Percentiles rank a stretch among this genome's conserved stretches.
Evolutionary conservation across 2,888 invertebrate species (phyloP).

Genomic region (Eremobia ochroleuca): DNA sequence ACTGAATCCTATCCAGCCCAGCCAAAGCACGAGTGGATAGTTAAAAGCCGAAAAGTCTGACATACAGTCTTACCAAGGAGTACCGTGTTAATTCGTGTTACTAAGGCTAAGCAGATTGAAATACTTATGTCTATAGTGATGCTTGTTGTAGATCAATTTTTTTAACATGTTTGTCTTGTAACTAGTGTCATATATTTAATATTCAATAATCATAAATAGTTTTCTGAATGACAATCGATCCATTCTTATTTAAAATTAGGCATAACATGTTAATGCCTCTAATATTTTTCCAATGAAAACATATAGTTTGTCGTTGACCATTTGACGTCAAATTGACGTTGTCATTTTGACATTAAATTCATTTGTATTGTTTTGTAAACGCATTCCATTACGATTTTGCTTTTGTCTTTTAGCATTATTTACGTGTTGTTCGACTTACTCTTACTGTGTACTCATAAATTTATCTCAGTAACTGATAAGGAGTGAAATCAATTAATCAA

Average conservation of each 20-base stretch:
- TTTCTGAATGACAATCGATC: background rate
- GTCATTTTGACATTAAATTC: slow-evolving; percentile 7
- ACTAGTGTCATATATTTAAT: too few relatives aligned
- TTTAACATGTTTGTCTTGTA: background rate
- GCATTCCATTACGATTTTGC: slow-evolving; percentile 14
- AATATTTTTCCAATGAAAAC: background rate
- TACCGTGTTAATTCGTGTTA: too few relatives aligned
- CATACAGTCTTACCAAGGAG: too few relatives aligned
- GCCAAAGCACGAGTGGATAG: too few relatives aligned
- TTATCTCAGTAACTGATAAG: slow-evolving; percentile 32
- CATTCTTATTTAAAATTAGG: background rate
- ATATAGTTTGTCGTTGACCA: background rate
- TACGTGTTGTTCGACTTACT: slow-evolving; percentile 15
- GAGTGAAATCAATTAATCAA: slow-evolving; percentile 15
- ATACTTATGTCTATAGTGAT: background rate
- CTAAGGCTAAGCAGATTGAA: too few relatives aligned
- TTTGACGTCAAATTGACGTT: background rate
- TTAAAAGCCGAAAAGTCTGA: too few relatives aligned
- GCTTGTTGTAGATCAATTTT: background rate
- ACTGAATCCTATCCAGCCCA: too few relatives aligned
- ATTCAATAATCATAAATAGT: background rate
- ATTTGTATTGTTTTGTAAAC: slow-evolving; percentile 19
- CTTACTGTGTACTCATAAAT: slow-evolving; percentile 13
- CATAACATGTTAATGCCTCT: background rate
- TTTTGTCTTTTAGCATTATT: background rate